A percentile compares a stretch with the other conserved stretches of the same genome.
Evolutionary conservation across 2,888 invertebrate species (phyloP).

Genomic region (Aporophyla nigra): DNA sequence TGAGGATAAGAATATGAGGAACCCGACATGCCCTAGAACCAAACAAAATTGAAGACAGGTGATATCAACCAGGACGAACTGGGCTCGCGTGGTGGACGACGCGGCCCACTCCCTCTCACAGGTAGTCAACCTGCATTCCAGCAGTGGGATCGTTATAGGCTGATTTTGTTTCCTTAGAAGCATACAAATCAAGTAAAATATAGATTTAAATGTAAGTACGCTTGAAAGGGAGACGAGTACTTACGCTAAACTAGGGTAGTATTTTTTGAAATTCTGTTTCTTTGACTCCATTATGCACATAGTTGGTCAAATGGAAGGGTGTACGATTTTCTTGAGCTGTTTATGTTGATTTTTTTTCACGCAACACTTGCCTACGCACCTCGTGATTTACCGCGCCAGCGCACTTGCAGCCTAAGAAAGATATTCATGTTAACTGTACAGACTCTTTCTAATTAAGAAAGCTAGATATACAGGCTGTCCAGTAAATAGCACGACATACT

Average conservation of each 20-base stretch:
- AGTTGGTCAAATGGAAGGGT: not conserved
- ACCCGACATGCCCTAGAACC: too few relatives aligned
- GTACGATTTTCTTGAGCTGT: not conserved
- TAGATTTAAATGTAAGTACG: not conserved
- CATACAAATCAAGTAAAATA: not conserved
- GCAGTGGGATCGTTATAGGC: too few relatives aligned
- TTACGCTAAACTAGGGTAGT: too few relatives aligned
- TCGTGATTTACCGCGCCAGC: not conserved
- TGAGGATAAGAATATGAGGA: too few relatives aligned
- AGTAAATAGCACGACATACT: too few relatives aligned
- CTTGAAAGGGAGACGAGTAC: not conserved
- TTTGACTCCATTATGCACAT: not conserved
- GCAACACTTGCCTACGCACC: not conserved
- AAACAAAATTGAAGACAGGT: too few relatives aligned
- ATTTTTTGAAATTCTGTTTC: not conserved
- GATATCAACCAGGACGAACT: too few relatives aligned
- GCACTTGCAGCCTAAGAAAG: not conserved
- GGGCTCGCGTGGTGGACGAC: too few relatives aligned
- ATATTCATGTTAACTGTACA: not conserved
- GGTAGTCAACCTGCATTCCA: too few relatives aligned
- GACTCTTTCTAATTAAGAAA: not conserved
- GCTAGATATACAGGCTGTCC: too few relatives aligned
- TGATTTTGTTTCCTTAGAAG: too few relatives aligned
- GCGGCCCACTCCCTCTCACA: too few relatives aligned
- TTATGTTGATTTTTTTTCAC: not conserved